Evolutionary conservation across 2,888 invertebrate species (phyloP).

Genomic region (Arenicola marina): DNA sequence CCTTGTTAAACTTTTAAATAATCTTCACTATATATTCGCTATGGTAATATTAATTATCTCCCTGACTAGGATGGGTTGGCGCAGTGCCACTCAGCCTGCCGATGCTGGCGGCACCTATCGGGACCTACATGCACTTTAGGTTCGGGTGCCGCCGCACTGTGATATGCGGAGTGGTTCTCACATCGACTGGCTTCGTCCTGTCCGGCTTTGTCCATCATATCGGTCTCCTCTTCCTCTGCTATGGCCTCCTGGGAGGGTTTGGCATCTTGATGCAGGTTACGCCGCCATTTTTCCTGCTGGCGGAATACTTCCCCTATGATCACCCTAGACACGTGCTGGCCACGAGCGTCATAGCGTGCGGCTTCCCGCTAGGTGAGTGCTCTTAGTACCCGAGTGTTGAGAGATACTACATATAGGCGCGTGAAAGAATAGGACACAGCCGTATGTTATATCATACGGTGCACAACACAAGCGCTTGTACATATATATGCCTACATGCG

Average conservation of each 20-base stretch:
- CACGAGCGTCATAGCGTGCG: slow-evolving; percentile 36
- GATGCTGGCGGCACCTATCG: slow-evolving; percentile 23
- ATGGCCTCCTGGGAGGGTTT: slow-evolving; percentile 29
- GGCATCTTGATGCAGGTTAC: slow-evolving; percentile 31
- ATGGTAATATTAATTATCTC: too few relatives aligned
- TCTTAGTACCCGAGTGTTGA: too few relatives aligned
- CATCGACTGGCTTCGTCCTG: slow-evolving; percentile 11
- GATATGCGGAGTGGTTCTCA: slow-evolving; percentile 15
- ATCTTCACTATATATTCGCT: too few relatives aligned
- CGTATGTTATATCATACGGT: too few relatives aligned
- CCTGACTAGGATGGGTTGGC: slow-evolving; percentile 26
- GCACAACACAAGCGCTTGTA: too few relatives aligned
- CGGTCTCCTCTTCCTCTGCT: slow-evolving; percentile 22
- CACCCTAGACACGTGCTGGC: slow-evolving; percentile 34
- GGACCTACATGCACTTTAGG: slow-evolving; percentile 14
- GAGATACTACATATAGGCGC: too few relatives aligned
- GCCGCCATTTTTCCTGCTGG: slow-evolving; percentile 33
- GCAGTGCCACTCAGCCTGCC: slow-evolving; percentile 20
- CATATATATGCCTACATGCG: too few relatives aligned
- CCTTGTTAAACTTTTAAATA: too few relatives aligned
- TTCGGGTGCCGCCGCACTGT: slow-evolving; percentile 18
- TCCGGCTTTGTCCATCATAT: slow-evolving; percentile 12
- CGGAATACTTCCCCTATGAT: slow-evolving; percentile 32
- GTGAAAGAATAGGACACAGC: too few relatives aligned
- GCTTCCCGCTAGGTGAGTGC: slow-evolving; percentile 34